Evolutionary conservation across 1,140 invertebrate genomes (phyloP), one percentile per base, ranked within the genome.

Genomic region (Protaetia brevitarsis): DNA sequence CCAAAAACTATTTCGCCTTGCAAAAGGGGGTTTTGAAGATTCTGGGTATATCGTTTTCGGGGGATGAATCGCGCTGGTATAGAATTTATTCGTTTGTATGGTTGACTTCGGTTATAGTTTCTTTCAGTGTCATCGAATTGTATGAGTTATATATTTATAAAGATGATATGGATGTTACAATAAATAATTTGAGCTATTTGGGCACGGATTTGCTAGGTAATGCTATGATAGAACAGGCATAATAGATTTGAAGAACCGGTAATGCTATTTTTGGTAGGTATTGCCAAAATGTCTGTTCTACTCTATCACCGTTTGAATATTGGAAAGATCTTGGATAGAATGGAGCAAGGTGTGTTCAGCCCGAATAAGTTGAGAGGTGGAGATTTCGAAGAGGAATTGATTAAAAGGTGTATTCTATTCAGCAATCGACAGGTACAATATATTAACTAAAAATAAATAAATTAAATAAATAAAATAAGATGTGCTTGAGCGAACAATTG

Each of bases 181-280:
- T 62, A 13, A 62, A 62, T 62, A 62, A 30, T 62, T 34, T 62
- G 13, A 62, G 60, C 8, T 62, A 62, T 62, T 37, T 36, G 21
- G 60, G 60, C 19, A 62, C 60, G 1, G 60, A 62, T 62, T 23
- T 62, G 11, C 19, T 62, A 11, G 60, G 60, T 62, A 21, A 31
- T n/a, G n/a, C n/a, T n/a, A n/a, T n/a, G n/a, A n/a, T n/a, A n/a
- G n/a, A n/a, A n/a, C n/a, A n/a, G n/a, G n/a, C n/a, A n/a, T n/a
- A n/a, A n/a, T n/a, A n/a, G 7, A 34, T 7, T 34, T 34, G 7
- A 34, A 34, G n/a, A 34, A 7, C 31, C 7, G 7, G 7, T 34
- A n/a, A 7, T 34, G 31, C n/a, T 34, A 13, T 29, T 21, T 59
- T n/a, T 58, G 28, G 6, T 10, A 59, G 57, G 57, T 29, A 31